These are phyloP conservation scores for Trematocara nigrifrons DNA, from an alignment of 2,113 vertebrate genomes.

Conservation along the genomic window DNA sequence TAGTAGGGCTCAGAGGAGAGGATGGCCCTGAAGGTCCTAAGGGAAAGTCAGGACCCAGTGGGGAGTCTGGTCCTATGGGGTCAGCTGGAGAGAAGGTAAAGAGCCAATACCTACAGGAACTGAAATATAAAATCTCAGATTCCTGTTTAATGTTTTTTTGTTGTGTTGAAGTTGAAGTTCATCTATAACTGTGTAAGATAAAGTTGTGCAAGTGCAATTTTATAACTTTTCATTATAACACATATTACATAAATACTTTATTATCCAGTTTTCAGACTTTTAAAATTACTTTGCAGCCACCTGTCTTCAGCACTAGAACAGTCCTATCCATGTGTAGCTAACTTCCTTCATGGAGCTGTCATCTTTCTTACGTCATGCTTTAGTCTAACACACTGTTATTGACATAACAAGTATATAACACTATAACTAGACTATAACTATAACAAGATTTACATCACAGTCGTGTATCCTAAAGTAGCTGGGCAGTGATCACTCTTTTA, in stretches of 20 bases:
- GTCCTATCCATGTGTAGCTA: neutral
- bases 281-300: neutral
- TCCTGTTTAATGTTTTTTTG: neutral
- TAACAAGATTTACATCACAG: neutral
- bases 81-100: conserved; percentile 90
- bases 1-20: conserved; percentile 84
- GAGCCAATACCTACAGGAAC: neutral
- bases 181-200: neutral
- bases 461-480: neutral
- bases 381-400: neutral
- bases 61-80: conserved; percentile 84
- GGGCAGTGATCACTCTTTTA: neutral
- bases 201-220: neutral
- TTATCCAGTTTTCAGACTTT: neutral
- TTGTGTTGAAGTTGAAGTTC: neutral
- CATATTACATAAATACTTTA: neutral
- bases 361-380: neutral
- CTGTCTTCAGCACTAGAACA: neutral
- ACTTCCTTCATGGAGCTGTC: neutral
- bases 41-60: conserved; percentile 86
- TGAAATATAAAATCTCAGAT: too few relatives aligned
- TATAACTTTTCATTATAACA: neutral
- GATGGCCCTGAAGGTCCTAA: conserved; percentile 97
- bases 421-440: neutral
- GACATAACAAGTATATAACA: neutral